Percentiles rank a stretch among this genome's conserved stretches.
Conservation (phyloP, 2,797 vertebrate genomes). For the Sebastes cheni region DNA sequence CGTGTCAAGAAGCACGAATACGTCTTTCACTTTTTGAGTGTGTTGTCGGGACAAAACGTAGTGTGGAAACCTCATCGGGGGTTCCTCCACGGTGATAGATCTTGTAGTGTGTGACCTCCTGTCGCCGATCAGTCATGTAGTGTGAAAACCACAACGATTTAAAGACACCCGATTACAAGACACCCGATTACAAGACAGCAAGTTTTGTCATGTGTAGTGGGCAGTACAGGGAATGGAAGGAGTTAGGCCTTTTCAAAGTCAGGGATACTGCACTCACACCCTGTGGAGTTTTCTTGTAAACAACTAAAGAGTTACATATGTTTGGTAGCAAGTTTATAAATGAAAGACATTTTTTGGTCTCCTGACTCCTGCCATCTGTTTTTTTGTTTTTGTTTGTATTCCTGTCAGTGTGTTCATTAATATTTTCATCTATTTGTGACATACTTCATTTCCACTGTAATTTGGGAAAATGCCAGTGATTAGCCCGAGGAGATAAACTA, state of each 20-base stretch:
- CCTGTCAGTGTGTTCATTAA: background rate
- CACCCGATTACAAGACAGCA: too few species aligned
- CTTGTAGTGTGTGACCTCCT: too few species aligned
- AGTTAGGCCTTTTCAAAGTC: background rate
- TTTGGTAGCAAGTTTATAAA: background rate
- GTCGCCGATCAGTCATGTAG: too few species aligned
- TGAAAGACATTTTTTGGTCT: background rate
- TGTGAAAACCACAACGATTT: too few species aligned
- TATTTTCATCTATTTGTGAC: background rate
- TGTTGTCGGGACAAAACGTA: rapidly evolving
- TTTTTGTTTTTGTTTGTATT: background rate
- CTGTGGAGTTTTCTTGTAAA: background rate
- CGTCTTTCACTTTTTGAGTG: too few species aligned
- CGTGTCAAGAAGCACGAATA: too few species aligned
- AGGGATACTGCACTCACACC: background rate
- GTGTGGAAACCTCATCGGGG: rapidly evolving
- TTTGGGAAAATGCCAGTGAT: background rate
- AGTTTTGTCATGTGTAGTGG: too few species aligned
- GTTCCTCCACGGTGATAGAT: too few species aligned
- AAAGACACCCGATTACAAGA: too few species aligned
- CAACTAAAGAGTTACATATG: background rate
- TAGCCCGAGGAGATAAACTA: background rate
- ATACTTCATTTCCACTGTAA: background rate
- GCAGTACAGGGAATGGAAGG: background rate
- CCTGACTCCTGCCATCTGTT: background rate